These are phyloP conservation scores for Trematocara zebra DNA, from an alignment of 2,113 vertebrate genomes.

Conservation along the genomic window DNA sequence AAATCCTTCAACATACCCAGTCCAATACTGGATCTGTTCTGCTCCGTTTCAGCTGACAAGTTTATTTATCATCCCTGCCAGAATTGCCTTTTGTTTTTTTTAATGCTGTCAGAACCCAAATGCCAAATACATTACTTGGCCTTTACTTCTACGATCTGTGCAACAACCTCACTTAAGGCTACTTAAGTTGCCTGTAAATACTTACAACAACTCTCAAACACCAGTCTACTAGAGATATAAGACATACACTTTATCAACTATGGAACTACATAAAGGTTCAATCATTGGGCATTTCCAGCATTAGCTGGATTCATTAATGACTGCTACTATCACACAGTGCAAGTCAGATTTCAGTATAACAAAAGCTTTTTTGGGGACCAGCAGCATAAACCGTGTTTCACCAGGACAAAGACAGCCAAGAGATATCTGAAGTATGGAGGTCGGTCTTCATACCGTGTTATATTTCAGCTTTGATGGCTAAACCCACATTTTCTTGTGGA, in stretches of 20 bases:
- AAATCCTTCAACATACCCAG: background rate
- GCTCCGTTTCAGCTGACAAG: background rate
- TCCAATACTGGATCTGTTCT: background rate
- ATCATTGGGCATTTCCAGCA: background rate
- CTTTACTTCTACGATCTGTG: background rate
- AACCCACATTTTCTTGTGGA: background rate
- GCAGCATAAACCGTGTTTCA: background rate
- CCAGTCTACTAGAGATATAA: background rate
- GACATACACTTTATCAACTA: background rate
- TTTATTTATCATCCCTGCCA: conserved; percentile 7
- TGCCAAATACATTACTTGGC: background rate
- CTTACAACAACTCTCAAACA: background rate
- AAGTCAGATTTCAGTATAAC: background rate
- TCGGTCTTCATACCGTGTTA: background rate
- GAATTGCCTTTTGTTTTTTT: background rate
- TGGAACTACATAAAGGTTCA: background rate
- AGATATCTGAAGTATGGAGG: background rate
- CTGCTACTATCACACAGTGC: accelerated
- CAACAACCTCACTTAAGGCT: background rate
- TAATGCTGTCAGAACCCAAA: background rate
- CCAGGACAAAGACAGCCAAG: background rate
- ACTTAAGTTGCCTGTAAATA: background rate
- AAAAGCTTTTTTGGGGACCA: background rate
- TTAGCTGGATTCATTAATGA: background rate
- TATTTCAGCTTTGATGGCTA: background rate